phyloP scores from a whole-genome alignment of 2,113 vertebrate species.

The Pontoporia blainvillei region DNA sequence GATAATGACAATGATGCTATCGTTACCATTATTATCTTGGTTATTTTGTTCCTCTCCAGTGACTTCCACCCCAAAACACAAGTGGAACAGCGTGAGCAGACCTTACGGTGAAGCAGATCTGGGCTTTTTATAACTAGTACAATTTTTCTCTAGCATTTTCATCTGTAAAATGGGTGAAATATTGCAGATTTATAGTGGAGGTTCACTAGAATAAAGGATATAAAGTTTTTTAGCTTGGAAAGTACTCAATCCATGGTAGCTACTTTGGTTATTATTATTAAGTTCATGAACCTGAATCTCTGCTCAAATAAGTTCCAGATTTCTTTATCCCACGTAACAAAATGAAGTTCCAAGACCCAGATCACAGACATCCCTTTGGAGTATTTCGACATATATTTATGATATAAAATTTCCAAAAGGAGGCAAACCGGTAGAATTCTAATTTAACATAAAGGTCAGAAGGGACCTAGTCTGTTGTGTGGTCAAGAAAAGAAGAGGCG shows the following conservation, averaged over 20 bases:
- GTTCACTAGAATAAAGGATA: neutral
- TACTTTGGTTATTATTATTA: neutral
- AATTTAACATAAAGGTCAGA: neutral
- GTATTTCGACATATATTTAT: neutral
- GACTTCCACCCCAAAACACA: neutral
- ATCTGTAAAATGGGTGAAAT: neutral
- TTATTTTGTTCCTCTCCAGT: neutral
- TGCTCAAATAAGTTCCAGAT: neutral
- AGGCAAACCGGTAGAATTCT: neutral
- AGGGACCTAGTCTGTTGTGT: neutral
- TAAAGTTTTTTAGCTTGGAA: neutral
- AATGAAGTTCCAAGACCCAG: neutral
- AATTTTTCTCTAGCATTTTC: neutral
- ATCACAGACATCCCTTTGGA: neutral
- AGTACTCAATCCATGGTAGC: neutral
- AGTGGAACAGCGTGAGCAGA: neutral
- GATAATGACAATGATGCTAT: neutral
- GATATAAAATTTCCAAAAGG: neutral
- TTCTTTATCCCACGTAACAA: neutral
- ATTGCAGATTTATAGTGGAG: neutral
- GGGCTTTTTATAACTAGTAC: neutral
- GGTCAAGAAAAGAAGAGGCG: neutral
- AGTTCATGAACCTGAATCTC: neutral
- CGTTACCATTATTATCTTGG: neutral
- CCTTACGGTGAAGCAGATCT: neutral